Base-by-base conservation (phyloP, 1,140 invertebrate species). In the Lasioglossum albipes region DNA sequence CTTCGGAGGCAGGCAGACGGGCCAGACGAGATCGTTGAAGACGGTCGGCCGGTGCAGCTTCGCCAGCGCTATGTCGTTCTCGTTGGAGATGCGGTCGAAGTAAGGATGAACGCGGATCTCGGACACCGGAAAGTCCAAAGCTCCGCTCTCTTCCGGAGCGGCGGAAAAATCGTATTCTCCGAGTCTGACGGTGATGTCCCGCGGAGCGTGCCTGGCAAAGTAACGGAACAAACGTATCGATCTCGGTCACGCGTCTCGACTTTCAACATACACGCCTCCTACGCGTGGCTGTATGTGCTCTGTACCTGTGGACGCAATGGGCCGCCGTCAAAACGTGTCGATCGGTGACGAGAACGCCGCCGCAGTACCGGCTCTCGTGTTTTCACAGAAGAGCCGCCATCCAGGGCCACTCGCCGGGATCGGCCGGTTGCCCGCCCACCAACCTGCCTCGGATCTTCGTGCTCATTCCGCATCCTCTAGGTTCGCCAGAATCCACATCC, bases 21-120 rank as follows among this genome's bases (percentile, higher is more conserved):
- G 97, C 95, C 97, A 96, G 36, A 98, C 96, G 87, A 97, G 97
- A 3, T 94, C 95, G 82, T 96, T 96, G 88, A 97, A 97, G 4
- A 94, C 92, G 0, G 96, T 96, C 0, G 96, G 92, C 18, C 94
- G 92, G 59, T 95, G 94, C 7, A 98, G 92, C 88, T 95, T 96
- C 31, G 98, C 81, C n/a, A 98, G 95, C 0, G 97, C 96, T 69
- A 98, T 96, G 86, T 98, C 97, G 86, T 98, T 95, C 72, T 96
- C 95, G 89, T 96, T 97, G 13, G 94, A 96, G 9, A 94, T 87
- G 0, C 92, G 85, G 81, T 96, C 93, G 90, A 95, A 97, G 49
- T 95, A 93, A 65, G 94, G 91, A 88, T 97, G 97, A 18, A 94
- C 91, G 0, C 93, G 94, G 70, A 96, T 95, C 83, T 95, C 95